Evolutionary conservation across 2,113 vertebrate genomes (phyloP), one percentile per base, ranked within the genome.

Genomic region (Bucco capensis): DNA sequence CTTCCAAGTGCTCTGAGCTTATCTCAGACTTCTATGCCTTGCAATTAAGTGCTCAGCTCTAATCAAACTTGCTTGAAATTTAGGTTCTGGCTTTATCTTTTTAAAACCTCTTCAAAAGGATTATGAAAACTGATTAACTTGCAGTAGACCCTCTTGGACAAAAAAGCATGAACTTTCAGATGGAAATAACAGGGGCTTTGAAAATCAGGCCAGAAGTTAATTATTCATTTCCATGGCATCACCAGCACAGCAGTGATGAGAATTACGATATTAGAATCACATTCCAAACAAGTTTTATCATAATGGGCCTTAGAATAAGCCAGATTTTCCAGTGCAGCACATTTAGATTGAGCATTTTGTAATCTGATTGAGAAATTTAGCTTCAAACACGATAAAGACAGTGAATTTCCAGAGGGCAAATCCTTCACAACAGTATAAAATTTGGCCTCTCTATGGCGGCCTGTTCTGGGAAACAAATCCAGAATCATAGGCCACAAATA

Each of bases 201-300:
- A 92, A 91, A 88, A 94, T 71, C 64, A 74, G 72, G 27, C 53
- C 72, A 83, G n/a, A 73, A 88, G 30, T 89, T 82, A 88, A 62
- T 86, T 88, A 88, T 80, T 92, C 24, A 81, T 73, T 94, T 92
- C 72, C 56, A 54, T 19, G 42, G 33, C 46, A 61, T 38, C 54
- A 57, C 42, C 53, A 92, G 60, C 16, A 51, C 35, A 54, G 15
- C 30, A 27, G 21, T 67, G 47, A 83, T 80, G 47, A 88, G 60
- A 85, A 91, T 19, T 22, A 54, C 54, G 42, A 70, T n/a, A 56
- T 8, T 44, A 84, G 33, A 42, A 82, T 54, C 53, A 71, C 60
- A 74, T 64, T 87, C 60, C 60, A 77, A 62, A 74, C 12, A 70
- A 49, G 7, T 56, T 85, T 89, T 80, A 44, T 58, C 47, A 18